phyloP scores from a whole-genome alignment of 1,140 invertebrate genomes.

The Trachymyrmex cornetzi region DNA sequence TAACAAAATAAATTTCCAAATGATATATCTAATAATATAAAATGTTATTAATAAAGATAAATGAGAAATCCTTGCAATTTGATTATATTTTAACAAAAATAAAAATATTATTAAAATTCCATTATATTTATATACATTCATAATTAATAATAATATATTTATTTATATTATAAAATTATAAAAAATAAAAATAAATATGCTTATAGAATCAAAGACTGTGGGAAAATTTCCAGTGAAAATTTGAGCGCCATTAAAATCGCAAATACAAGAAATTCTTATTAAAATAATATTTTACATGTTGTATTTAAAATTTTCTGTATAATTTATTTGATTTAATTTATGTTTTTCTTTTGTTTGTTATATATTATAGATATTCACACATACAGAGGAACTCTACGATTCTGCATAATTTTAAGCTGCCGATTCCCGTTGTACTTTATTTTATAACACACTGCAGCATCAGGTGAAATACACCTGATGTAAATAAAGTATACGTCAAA shows the following conservation, averaged over 20 bases:
- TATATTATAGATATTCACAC: not conserved
- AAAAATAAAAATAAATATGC: conserved; percentile 9
- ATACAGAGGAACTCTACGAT: not conserved
- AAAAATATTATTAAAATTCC: not conserved
- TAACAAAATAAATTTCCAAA: too few species aligned
- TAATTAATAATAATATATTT: conserved; percentile 1
- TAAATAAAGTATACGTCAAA: not conserved
- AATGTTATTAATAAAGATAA: not conserved
- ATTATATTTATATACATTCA: not conserved
- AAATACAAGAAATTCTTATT: conserved; percentile 20
- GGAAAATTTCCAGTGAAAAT: not conserved
- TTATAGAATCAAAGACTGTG: not conserved
- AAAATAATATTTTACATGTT: conserved; percentile 22
- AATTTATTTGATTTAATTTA: not conserved
- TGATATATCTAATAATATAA: too few species aligned
- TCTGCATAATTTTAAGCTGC: not conserved
- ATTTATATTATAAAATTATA: conserved; percentile 24
- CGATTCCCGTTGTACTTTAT: not conserved
- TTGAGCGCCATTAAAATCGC: not conserved
- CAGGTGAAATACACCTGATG: conserved; percentile 31
- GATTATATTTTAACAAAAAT: too few species aligned
- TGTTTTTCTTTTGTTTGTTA: not conserved
- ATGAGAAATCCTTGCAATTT: not conserved
- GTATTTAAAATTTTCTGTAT: not conserved
- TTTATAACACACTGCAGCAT: not conserved